Conservation (phyloP, 2,888 invertebrate genomes). For the Callyntrura guangdongensis region DNA sequence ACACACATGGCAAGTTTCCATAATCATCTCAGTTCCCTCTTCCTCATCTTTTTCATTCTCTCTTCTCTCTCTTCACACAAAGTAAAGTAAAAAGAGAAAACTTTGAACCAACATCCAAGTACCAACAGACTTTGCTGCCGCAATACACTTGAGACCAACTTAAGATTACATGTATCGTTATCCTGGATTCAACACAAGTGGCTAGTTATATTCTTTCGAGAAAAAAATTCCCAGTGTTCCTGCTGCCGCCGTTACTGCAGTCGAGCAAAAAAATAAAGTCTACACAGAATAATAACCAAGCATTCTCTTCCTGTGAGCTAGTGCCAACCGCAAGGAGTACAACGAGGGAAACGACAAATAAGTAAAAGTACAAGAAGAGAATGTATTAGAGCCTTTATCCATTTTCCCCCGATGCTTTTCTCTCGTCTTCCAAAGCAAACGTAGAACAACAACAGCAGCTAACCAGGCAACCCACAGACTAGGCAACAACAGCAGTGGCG, state of each 20-base stretch:
- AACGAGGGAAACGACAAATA: not conserved
- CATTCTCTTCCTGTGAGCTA: not conserved
- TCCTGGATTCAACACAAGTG: not conserved
- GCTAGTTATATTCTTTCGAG: not conserved
- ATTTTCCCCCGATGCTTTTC: not conserved
- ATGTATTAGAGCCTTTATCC: not conserved
- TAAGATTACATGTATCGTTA: no score
- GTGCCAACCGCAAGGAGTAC: not conserved
- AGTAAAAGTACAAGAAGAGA: not conserved
- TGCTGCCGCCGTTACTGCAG: not conserved
- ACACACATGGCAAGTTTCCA: no score
- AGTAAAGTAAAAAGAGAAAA: no score
- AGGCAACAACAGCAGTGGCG: not conserved
- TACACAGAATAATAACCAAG: not conserved
- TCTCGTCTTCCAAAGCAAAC: constrained; percentile 7
- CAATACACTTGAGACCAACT: no score
- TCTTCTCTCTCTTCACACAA: no score
- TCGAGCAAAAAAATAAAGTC: not conserved
- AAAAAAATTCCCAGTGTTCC: not conserved
- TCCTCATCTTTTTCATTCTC: no score
- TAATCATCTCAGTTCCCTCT: no score
- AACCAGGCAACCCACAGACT: constrained; percentile 9
- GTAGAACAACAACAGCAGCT: not conserved
- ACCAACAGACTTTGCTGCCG: no score
- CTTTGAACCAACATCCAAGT: no score